Base-by-base conservation (phyloP, 2,888 invertebrate genomes). In the Macrophya alboannulata region DNA sequence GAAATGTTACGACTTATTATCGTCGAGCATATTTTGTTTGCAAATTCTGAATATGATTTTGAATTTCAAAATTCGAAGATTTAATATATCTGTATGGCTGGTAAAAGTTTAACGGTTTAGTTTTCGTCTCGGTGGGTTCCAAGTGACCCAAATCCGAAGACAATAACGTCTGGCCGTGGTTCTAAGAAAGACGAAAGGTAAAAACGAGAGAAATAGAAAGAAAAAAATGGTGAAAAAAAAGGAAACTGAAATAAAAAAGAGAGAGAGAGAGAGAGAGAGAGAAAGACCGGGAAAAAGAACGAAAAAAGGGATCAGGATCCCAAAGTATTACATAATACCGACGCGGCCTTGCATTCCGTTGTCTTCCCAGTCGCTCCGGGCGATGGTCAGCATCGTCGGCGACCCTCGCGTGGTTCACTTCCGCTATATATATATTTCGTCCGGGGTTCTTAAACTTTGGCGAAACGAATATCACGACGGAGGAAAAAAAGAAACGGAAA, bases 291-390 rank as follows among this genome's bases (percentile, higher is more conserved):
- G 15, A 43, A 81, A 81, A 59, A 59, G 12, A 62, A 43, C 5
- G 25, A 77, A 62, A 81, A 40, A 81, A 81, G 62, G 37, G 40
- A 81, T 43, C 81, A 51, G 77, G 71, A n/a, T 82, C 45, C 51
- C 31, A 55, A n/a, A 43, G 87, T 87, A 87, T 90, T 89, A 89
- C 89, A 86, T 89, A 89, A 89, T 87, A 88, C 88, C 87, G 89
- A 89, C 89, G 59, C 81, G 88, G 89, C 89, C 89, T 90, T 89
- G 89, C 89, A 87, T 89, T 88, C 87, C 88, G 86, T 87, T 87
- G 87, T 88, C 88, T 88, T 86, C 86, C 89, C 88, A 71, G 40
- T 43, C 81, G 62, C 81, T 40, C 21, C 25, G 40, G 62, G 62
- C 81, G 59, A 59, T 62, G 77, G 43, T 77, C 40, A 21, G 59